These are phyloP conservation scores for Hormiphora californensis DNA, from an alignment of 37 sponge, comb jelly and placozoan species.

Conservation along the genomic window DNA sequence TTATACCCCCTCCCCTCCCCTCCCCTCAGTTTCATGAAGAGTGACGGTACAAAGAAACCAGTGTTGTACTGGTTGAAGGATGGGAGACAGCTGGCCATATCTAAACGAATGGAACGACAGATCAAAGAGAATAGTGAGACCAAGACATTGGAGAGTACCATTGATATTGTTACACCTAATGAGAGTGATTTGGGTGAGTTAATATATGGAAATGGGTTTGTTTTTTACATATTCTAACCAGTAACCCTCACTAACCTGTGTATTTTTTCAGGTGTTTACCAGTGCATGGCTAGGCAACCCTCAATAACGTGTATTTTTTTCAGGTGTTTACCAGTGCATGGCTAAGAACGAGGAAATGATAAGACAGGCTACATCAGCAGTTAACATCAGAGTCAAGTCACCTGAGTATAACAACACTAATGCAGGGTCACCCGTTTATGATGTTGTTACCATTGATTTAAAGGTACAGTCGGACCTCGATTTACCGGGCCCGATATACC, in stretches of 20 bases:
- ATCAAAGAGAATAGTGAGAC: background rate
- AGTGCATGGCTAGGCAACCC: conserved; percentile 23
- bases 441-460: background rate
- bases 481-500: no score
- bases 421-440: background rate
- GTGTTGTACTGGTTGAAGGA: conserved; percentile 30
- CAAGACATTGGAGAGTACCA: conserved; percentile 12
- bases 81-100: background rate
- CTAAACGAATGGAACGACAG: background rate
- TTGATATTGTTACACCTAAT: conserved; percentile 1
- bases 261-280: conserved; percentile 20
- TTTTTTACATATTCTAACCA: no score
- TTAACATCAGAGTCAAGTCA: background rate
- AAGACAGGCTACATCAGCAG: background rate
- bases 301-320: no score
- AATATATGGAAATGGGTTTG: no score
- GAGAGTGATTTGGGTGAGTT: conserved; percentile 25
- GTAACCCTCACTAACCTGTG: no score
- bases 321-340: conserved; percentile 43
- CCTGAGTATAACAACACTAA: background rate
- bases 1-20: no score
- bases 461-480: no score
- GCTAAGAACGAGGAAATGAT: background rate
- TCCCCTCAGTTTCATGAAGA: background rate
- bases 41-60: background rate